Base-by-base conservation (phyloP, 2,888 invertebrate species). In the Tanaodytes sp. region DNA sequence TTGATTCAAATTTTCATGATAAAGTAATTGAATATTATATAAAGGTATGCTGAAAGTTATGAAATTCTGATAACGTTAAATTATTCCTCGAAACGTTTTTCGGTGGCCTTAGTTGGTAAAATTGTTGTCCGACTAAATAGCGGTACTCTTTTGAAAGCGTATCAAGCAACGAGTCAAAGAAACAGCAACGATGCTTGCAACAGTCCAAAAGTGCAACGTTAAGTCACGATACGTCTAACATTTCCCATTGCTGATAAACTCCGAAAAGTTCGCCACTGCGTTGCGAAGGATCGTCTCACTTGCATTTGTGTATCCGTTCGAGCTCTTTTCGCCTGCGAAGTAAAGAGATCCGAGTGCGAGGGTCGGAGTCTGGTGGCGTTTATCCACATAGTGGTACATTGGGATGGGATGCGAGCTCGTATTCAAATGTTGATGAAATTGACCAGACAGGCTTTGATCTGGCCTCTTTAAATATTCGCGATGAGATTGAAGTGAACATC, bases 351-450 rank as follows among this genome's bases (percentile, higher is more conserved):
- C 66, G 64, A 72, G 75, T 40, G 42, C 59, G 36, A 51, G 55
- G 59, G 37, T 49, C 42, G 40, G 8, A 37, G 72, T 58, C 66
- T 14, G 27, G 36, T 45, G 27, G 31, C 33, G 8, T 66, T 70
- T 74, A 73, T 75, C 75, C 72, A 64, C 73, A 73, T 46, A 39
- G 42, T 39, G 49, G 49, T 66, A 54, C 48, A 62, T 70, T 45
- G 72, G 49, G 55, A 49, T 48, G 49, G 63, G 71, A 68, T 54
- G 63, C 37, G 55, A 70, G 57, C 74, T 73, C 79, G 83, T 82
- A 84, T 84, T 84, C 84, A 84, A 84, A 84, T 84, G 83, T 80
- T 84, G 84, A 84, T 84, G 84, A 84, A 84, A 84, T 84, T 84
- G 84, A 84, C 84, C 84, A 84, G 84, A 84, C 82, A 76, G 75